Evolutionary conservation across 2,113 vertebrate genomes (phyloP).

Genomic region (Hepsetus odoe): DNA sequence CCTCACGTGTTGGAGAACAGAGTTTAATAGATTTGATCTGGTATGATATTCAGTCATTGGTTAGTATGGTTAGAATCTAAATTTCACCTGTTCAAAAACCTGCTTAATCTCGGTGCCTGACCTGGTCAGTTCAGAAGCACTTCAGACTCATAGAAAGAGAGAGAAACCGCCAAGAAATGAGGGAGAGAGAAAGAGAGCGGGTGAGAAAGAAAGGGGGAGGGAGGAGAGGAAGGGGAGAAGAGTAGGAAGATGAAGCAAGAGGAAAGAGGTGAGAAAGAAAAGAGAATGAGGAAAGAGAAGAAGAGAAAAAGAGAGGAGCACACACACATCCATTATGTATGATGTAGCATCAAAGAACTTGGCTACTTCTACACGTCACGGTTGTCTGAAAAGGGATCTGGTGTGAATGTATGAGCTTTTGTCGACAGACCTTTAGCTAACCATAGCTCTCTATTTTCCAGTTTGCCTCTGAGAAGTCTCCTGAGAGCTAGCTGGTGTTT

Average conservation of each 20-base stretch:
- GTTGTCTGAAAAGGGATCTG: slow-evolving; percentile 37
- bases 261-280: background rate
- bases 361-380: slow-evolving; percentile 7
- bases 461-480: background rate
- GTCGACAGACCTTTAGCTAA: slow-evolving; percentile 1
- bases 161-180: too few species aligned
- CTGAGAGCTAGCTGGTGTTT: background rate
- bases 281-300: slow-evolving; percentile 1
- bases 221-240: background rate
- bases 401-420: slow-evolving; percentile 8
- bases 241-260: slow-evolving; percentile 3
- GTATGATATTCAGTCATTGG: background rate
- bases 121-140: background rate
- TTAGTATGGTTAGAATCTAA: too few species aligned
- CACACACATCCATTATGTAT: slow-evolving; percentile 61
- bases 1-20: slow-evolving; percentile 11
- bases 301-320: background rate
- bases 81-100: too few species aligned
- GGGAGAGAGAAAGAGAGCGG: background rate
- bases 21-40: background rate
- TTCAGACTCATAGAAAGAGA: slow-evolving; percentile 6
- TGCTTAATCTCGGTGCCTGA: too few species aligned
- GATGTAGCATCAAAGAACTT: slow-evolving; percentile 35
- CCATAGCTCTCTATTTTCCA: slow-evolving; percentile 4
- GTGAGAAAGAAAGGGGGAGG: too few species aligned